Conservation (phyloP, 1,140 invertebrate species). For the Cotesia chilonis region DNA sequence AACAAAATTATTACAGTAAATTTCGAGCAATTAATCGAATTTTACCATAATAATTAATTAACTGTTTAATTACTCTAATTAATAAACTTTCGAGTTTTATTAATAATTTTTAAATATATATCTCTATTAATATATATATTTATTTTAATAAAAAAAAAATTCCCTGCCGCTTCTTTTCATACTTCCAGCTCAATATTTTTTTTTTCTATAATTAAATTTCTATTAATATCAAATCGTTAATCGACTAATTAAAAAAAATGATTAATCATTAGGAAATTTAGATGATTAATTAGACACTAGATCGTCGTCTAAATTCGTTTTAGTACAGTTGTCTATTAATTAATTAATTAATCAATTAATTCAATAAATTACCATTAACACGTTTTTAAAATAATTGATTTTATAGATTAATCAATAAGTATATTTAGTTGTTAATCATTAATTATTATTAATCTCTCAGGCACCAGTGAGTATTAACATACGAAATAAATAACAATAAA, state of each 20-base stretch:
- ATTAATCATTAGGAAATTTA: neutral
- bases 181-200: constrained; percentile 17
- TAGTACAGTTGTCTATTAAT: neutral
- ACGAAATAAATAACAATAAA: constrained; percentile 36
- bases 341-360: neutral
- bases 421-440: constrained; percentile 49
- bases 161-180: neutral
- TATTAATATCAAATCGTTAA: too few species aligned
- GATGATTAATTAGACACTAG: neutral
- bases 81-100: constrained; percentile 4
- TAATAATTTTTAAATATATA: neutral
- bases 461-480: constrained; percentile 65
- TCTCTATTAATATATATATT: constrained; percentile 8
- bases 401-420: neutral
- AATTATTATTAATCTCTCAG: constrained; percentile 49
- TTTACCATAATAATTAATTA: constrained; percentile 2
- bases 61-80: constrained; percentile 1
- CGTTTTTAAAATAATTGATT: neutral
- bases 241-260: neutral
- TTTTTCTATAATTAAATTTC: neutral
- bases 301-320: constrained; percentile 19
- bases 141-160: too few species aligned
- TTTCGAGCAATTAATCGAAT: too few species aligned
- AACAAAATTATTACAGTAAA: too few species aligned
- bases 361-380: constrained; percentile 11